phyloP scores from a whole-genome alignment of 1,140 invertebrate species.

The Artemia franciscana region DNA sequence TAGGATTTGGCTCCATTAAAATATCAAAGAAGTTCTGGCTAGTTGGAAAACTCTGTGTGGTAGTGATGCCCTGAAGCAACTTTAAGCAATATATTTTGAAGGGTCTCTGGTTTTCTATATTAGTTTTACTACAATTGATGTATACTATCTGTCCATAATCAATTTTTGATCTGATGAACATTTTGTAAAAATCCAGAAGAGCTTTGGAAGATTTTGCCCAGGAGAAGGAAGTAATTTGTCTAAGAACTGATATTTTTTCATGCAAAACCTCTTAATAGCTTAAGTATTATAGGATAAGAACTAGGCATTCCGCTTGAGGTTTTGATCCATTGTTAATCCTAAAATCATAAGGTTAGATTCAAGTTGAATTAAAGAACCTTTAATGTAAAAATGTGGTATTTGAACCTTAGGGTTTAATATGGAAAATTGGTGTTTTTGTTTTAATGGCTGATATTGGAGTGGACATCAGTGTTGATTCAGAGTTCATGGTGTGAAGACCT shows the following conservation, averaged over 20 bases:
- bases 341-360: background rate
- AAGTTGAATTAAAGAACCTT: background rate
- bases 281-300: too few species aligned
- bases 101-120: background rate
- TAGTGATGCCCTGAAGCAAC: background rate
- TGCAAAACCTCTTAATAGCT: background rate
- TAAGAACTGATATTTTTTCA: background rate
- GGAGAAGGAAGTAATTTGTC: background rate
- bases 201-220: too few species aligned
- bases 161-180: background rate
- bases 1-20: background rate
- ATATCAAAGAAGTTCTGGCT: background rate
- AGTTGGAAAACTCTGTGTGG: background rate
- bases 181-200: background rate
- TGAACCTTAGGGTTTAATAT: background rate
- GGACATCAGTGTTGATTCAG: background rate
- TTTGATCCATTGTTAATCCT: background rate
- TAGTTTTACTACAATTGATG: background rate
- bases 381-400: background rate
- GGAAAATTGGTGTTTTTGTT: background rate
- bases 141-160: background rate
- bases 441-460: background rate
- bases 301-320: background rate
- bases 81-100: too few species aligned
- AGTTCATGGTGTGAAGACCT: background rate